Base-by-base conservation (phyloP, 2,113 vertebrate species). In the Bambusicola thoracicus region DNA sequence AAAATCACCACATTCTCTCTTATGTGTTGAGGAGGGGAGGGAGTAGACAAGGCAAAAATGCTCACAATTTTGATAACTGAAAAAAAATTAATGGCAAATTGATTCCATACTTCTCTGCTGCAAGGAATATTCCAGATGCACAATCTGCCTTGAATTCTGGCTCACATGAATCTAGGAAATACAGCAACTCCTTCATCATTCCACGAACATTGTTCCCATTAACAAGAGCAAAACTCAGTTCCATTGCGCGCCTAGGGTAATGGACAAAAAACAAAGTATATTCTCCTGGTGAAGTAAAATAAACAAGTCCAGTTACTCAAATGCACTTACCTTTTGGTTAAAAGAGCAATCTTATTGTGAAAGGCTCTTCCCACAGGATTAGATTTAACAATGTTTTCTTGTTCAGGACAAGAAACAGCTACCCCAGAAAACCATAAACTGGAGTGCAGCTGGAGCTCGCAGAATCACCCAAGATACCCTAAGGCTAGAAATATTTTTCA, bases 161-260 rank as follows among this genome's bases (percentile, higher is more conserved):
- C 97, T 99, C 99, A 97, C 99, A 99, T 15, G 99, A 99, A 97
- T 99, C 99, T 96, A 99, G 97, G 97, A 99, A 99, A 98, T 99
- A 99, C 76, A 99, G 98, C 91, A 99, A 98, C 95, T 99, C 99
- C 96, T 99, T 99, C 99, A 99, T 99, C 99, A 99, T 99, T 86
- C 99, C 99, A 96, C 99, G 98, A 68, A 99, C 99, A 96, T 99
- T 99, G 98, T 99, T 99, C 65, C 99, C 99, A 61, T 99, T 99
- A 89, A 99, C 99, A 66, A 99, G 98, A 85, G 99, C 99, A 89
- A 99, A 99, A 97, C 99, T 99, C 94, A 99, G 98, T 87, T 99
- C 99, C 99, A 99, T 99, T 49, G 99, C 99, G 96, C 99, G 99
- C 97, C 99, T 99, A 94, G 19, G 58, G 95, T 53, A 88, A 85